phyloP scores from a whole-genome alignment of 2,888 invertebrate genomes.

The Epinotia brunnichana region DNA sequence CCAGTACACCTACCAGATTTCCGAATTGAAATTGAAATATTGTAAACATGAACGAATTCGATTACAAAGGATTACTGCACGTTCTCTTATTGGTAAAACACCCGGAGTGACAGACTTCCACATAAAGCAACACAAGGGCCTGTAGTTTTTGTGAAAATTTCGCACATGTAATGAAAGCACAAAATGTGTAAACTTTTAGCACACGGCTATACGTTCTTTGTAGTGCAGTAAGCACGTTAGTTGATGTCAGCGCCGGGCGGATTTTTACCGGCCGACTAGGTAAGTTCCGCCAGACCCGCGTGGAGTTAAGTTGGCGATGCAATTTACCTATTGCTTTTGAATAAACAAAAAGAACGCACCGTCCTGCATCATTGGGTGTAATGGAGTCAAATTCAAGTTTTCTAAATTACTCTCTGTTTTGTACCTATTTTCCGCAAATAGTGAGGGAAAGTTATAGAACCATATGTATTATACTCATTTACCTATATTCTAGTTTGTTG shows the following conservation, averaged over 20 bases:
- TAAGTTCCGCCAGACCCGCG: background rate
- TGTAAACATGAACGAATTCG: background rate
- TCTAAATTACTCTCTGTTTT: background rate
- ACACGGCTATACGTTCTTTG: constrained; percentile 21
- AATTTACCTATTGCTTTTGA: constrained; percentile 30
- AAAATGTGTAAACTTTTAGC: constrained; percentile 22
- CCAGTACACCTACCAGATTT: background rate
- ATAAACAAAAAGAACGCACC: constrained; percentile 19
- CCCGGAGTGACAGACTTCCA: constrained; percentile 6
- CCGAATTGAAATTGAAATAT: background rate
- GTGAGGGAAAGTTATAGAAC: background rate
- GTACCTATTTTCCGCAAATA: background rate
- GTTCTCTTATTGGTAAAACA: constrained; percentile 9
- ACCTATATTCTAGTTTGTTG: no score
- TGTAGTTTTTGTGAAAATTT: constrained; percentile 17
- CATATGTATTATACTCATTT: no score
- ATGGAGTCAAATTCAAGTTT: constrained; percentile 21
- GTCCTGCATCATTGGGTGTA: background rate
- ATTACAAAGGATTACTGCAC: constrained; percentile 24
- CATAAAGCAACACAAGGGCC: background rate
- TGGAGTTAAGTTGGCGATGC: constrained; percentile 18
- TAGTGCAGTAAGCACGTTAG: constrained; percentile 21
- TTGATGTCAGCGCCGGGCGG: constrained; percentile 3
- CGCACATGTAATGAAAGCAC: constrained; percentile 14
- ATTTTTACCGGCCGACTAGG: background rate